Base-by-base conservation (phyloP, 1,140 invertebrate species). In the Drosophila bocqueti region DNA sequence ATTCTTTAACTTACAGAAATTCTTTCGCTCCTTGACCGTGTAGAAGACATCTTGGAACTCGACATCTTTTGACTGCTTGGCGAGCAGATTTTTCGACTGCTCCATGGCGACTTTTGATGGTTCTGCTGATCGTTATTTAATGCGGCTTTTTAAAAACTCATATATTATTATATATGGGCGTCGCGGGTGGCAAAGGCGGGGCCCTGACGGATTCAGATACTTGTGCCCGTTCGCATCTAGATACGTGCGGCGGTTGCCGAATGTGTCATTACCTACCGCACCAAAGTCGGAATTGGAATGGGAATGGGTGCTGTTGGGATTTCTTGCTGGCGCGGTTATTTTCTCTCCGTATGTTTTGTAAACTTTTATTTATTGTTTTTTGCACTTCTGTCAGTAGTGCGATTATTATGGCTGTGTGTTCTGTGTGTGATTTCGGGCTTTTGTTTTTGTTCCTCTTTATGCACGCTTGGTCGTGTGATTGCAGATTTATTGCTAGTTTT, bases 31-130 rank as follows among this genome's bases (percentile, higher is more conserved):
- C 60, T 81, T 87, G 8, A 93, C 92, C 18, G 85, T 91, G 38
- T 93, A 93, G 54, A 77, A 92, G 11, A 93, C 80, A 69, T 93
- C 92, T 72, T 93, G 92, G 52, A 93, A 93, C 60, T 93, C 92
- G 38, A 93, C 92, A 84, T 93, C 91, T 77, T 89, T 93, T 49
- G 89, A 81, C 52, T 81, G 83, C 40, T 92, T 92, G 57, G 68
- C 45, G 9, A 81, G 75, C n/a, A 90, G 57, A 34, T 62, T 90
- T 40, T 55, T 69, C 31, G 82, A 72, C 59, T 80, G 59, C 15
- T 93, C 92, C 91, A 92, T 92, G 59, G 43, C 40, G 64, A 38
- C 26, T 65, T 38, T 21, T 31, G 43, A 42, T 46, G 45, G 13
- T 42, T 69, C 45, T 47, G 42, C 59, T 83, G 68, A 76, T 83